A percentile compares a stretch with the other conserved stretches of the same genome.
Conservation (phyloP, 2,113 vertebrate genomes). For the Callopanchax toddi region DNA sequence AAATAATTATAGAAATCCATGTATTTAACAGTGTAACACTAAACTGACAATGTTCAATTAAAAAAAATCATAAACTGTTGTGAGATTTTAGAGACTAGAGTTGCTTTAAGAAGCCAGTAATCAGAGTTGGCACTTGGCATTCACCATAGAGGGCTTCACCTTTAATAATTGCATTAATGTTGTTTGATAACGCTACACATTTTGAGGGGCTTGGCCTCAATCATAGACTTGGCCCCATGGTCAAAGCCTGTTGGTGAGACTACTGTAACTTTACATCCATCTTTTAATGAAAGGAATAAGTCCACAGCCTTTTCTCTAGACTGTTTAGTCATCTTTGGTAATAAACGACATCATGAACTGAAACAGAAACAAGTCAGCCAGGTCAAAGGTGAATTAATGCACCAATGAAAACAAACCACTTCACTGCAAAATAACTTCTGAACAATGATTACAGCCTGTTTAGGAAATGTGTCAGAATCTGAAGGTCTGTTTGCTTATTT, state of each 20-base stretch:
- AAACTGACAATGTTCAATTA: too few species aligned
- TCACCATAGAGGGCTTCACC: too few species aligned
- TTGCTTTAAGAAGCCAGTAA: too few species aligned
- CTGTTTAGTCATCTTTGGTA: slow-evolving; percentile 36
- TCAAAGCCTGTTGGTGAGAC: slow-evolving; percentile 30
- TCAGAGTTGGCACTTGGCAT: too few species aligned
- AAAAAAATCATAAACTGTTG: too few species aligned
- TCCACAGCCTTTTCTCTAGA: slow-evolving; percentile 38
- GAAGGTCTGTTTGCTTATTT: slow-evolving; percentile 17
- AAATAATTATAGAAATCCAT: too few species aligned
- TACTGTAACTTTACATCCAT: slow-evolving; percentile 44
- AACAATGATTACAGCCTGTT: slow-evolving; percentile 15
- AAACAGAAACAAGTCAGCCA: slow-evolving; percentile 25
- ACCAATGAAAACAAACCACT: slow-evolving; percentile 25
- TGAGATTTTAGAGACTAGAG: too few species aligned
- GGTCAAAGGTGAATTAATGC: slow-evolving; percentile 24
- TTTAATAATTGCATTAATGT: slow-evolving; percentile 18
- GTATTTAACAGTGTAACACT: too few species aligned
- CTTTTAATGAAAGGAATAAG: slow-evolving; percentile 51
- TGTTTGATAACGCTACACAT: slow-evolving; percentile 4
- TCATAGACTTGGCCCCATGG: slow-evolving; percentile 13
- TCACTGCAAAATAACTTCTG: slow-evolving; percentile 28
- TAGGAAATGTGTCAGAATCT: slow-evolving; percentile 30
- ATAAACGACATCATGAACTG: slow-evolving; percentile 42
- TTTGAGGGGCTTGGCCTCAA: slow-evolving; percentile 23